A percentile compares a stretch with the other conserved stretches of the same genome.
phyloP scores from a whole-genome alignment of 1,140 invertebrate genomes.

The Liolophura sinensis region DNA sequence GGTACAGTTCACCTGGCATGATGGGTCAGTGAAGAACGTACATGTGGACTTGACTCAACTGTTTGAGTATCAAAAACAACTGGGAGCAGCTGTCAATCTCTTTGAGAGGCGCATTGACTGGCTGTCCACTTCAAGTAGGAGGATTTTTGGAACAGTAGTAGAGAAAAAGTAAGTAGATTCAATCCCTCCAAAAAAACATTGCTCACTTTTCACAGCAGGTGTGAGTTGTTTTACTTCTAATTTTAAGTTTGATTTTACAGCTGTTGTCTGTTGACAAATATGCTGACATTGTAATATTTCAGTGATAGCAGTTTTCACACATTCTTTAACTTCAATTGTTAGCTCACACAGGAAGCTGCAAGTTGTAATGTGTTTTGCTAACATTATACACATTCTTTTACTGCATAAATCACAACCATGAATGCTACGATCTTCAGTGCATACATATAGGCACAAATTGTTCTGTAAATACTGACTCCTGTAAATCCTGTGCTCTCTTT shows the following conservation, averaged over 20 bases:
- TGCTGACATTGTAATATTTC: neutral
- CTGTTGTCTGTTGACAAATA: neutral
- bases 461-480: too few relatives aligned
- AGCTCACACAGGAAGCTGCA: too few relatives aligned
- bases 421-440: too few relatives aligned
- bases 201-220: neutral
- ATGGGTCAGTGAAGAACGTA: slow-evolving; percentile 58
- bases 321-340: too few relatives aligned
- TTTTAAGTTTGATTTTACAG: neutral
- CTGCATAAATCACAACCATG: too few relatives aligned
- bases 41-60: slow-evolving; percentile 58
- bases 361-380: too few relatives aligned
- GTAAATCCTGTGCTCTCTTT: slow-evolving; percentile 3
- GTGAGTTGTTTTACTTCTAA: neutral
- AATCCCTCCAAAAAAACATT: neutral
- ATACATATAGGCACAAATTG: too few relatives aligned
- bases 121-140: slow-evolving; percentile 53
- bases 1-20: slow-evolving; percentile 59
- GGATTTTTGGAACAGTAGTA: slow-evolving; percentile 56
- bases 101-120: slow-evolving; percentile 57
- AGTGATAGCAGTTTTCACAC: too few relatives aligned
- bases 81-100: slow-evolving; percentile 51
- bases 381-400: too few relatives aligned
- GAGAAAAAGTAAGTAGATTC: slow-evolving; percentile 50
- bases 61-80: slow-evolving; percentile 60